Base-by-base conservation (phyloP, 2,797 vertebrate genomes). In the Periparus ater region DNA sequence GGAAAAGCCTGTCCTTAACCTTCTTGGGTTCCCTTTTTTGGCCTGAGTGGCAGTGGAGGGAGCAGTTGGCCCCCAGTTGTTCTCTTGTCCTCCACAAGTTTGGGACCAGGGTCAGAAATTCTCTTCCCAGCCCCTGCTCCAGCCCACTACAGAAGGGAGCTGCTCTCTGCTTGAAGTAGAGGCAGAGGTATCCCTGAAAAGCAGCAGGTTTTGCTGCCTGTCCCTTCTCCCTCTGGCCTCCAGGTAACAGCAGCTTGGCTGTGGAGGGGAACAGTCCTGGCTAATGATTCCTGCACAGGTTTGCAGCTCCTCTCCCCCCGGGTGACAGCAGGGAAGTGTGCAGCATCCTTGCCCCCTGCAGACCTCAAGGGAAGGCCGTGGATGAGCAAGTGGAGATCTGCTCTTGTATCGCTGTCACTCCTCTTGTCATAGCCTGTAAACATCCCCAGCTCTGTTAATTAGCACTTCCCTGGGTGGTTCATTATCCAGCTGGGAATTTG, bases 401-500 rank as follows among this genome's bases (percentile, higher is more conserved):
- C 51, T 72, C 30, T 85, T 15, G 6, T 51, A 7, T 40, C 1
- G 4, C 65, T 48, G 47, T 78, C 30, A 10, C 51, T 91, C 25
- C 73, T 68, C 81, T 85, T 66, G 70, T 74, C 57, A 29, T 32
- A 32, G 70, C 54, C 85, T 86, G 85, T 91, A 34, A 91, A 88
- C 77, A 63, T 70, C 44, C 58, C 55, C 29, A 9, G 82, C 51
- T 51, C 72, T 53, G 40, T 91, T 95, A 86, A 96, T 94, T 84
- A 88, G 63, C 13, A 0, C 82, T 55, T 50, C 36, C 60, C 81
- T 38, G 66, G 29, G 79, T 3, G 2, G 40, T 74, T 87, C 25
- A 0, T 86, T 61, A 55, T 53, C 89, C 91, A 86, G 67, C 88
- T 76, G 91, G 85, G 91, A 81, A 26, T 70, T 89, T 70, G 60